Evolutionary conservation across 2,888 invertebrate genomes (phyloP).

Genomic region (Lasioglossum leucozonium): DNA sequence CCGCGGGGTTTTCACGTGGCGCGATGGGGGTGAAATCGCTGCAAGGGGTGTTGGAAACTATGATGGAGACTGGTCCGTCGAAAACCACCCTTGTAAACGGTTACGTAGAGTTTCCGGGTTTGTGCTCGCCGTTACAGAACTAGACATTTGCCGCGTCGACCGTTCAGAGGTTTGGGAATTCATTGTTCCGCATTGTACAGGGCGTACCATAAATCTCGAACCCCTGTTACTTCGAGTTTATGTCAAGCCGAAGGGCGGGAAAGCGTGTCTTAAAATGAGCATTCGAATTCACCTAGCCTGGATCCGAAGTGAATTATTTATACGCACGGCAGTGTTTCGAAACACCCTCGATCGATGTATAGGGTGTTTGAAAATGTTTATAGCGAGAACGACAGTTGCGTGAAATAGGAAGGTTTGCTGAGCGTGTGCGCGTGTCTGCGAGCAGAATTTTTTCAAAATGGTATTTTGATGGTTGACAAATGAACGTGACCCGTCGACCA

Average conservation of each 20-base stretch:
- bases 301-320: not conserved
- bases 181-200: slow-evolving; percentile 8
- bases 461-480: slow-evolving; percentile 25
- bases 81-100: slow-evolving; percentile 1
- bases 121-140: not conserved
- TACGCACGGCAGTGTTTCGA: not conserved
- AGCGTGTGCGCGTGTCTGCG: no score
- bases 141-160: not conserved
- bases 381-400: no score
- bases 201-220: not conserved
- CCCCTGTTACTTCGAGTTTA: not conserved
- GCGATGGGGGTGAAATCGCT: not conserved
- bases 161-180: slow-evolving; percentile 4
- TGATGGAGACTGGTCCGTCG: slow-evolving; percentile 2
- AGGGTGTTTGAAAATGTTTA: not conserved
- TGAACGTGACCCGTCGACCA: not conserved
- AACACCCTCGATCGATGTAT: not conserved
- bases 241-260: not conserved
- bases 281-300: not conserved
- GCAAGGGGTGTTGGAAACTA: slow-evolving; percentile 10
- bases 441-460: not conserved
- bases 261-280: not conserved
- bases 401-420: not conserved
- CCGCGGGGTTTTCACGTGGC: not conserved
- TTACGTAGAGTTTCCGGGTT: slow-evolving; percentile 8